Percentiles rank a stretch among this genome's conserved stretches.
These are phyloP conservation scores for Pomacea canaliculata DNA, from an alignment of 2,888 invertebrate species.

Conservation along the genomic window DNA sequence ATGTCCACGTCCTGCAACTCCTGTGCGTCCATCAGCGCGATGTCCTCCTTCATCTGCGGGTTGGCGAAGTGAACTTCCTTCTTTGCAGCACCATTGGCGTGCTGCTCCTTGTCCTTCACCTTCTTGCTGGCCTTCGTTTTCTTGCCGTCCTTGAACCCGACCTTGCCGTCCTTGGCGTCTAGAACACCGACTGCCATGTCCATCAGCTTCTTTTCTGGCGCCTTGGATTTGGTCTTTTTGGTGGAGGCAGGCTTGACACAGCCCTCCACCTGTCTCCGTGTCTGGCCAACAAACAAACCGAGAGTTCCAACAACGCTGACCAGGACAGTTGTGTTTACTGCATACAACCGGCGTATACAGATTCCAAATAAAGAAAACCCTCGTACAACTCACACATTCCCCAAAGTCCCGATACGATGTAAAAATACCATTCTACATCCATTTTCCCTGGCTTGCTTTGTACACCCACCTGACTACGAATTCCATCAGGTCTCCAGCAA, in stretches of 20 bases:
- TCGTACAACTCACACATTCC: no score
- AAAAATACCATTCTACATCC: no score
- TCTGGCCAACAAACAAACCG: constrained; percentile 24
- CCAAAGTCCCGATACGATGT: no score
- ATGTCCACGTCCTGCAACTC: constrained; percentile 47
- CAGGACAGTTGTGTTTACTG: no score
- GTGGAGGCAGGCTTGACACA: constrained; percentile 31
- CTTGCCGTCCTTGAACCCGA: constrained; percentile 17
- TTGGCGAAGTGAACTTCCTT: constrained; percentile 48
- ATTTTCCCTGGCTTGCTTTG: no score
- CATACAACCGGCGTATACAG: no score
- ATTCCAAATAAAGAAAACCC: no score
- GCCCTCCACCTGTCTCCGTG: constrained; percentile 28
- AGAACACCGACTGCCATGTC: constrained; percentile 16
- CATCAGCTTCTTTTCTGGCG: constrained; percentile 33
- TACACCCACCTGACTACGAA: no score
- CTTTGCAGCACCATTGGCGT: neutral
- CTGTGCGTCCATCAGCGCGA: constrained; percentile 53
- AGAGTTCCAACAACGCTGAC: neutral
- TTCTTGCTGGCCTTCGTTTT: constrained; percentile 28
- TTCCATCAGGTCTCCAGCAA: no score
- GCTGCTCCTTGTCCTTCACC: constrained; percentile 27
- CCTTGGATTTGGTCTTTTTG: constrained; percentile 28
- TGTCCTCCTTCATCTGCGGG: constrained; percentile 53
- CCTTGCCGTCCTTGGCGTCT: constrained; percentile 27